These are phyloP conservation scores for Thalpophila matura DNA, from an alignment of 2,888 invertebrate genomes.

Conservation along the genomic window DNA sequence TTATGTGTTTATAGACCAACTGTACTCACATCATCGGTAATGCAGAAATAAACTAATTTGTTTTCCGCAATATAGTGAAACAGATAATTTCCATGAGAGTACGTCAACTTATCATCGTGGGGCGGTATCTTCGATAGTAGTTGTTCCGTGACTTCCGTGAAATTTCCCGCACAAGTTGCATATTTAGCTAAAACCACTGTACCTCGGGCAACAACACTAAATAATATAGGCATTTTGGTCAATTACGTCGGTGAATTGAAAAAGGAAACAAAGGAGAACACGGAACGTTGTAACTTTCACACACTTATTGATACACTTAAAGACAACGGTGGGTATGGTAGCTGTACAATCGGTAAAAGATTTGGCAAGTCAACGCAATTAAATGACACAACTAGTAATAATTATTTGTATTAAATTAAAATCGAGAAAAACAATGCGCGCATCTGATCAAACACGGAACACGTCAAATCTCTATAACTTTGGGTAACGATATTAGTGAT, in stretches of 20 bases:
- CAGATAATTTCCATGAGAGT: slow-evolving; percentile 97
- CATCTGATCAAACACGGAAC: slow-evolving; percentile 43
- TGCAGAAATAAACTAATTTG: slow-evolving; percentile 97
- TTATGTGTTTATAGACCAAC: background rate
- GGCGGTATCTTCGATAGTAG: slow-evolving; percentile 96
- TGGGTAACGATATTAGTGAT: background rate
- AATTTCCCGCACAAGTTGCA: slow-evolving; percentile 98
- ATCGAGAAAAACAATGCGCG: slow-evolving; percentile 50
- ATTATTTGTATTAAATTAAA: slow-evolving; percentile 19
- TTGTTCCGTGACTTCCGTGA: slow-evolving; percentile 98
- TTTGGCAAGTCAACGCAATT: slow-evolving; percentile 6
- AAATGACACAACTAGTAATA: slow-evolving; percentile 12
- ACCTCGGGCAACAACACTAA: slow-evolving; percentile 96
- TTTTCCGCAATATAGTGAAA: slow-evolving; percentile 98
- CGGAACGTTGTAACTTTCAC: slow-evolving; percentile 37
- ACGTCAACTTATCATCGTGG: slow-evolving; percentile 97
- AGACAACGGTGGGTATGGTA: slow-evolving; percentile 5
- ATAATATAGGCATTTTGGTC: slow-evolving; percentile 96
- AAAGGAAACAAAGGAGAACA: slow-evolving; percentile 57
- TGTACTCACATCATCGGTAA: slow-evolving; percentile 96
- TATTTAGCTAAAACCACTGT: slow-evolving; percentile 96
- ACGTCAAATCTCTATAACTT: slow-evolving; percentile 44
- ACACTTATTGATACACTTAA: slow-evolving; percentile 23
- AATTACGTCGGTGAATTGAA: slow-evolving; percentile 47
- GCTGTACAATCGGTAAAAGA: background rate